These are phyloP conservation scores for Morinoia aosen DNA, from an alignment of 2,888 invertebrate species.

Conservation along the genomic window DNA sequence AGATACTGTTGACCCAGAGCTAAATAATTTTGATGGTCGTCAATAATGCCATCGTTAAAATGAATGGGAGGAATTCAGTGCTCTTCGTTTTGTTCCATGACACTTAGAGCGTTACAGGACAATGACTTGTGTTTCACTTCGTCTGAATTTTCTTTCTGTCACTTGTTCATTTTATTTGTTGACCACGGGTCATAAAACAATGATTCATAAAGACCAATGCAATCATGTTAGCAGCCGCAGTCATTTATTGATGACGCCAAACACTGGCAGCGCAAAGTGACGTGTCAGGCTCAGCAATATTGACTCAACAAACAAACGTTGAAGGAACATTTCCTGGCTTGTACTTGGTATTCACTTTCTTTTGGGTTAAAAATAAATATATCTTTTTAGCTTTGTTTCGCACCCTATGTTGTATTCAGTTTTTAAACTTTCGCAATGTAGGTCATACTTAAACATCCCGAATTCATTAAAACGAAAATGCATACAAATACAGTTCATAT, in stretches of 20 bases:
- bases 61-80: neutral
- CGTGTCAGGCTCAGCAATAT: neutral
- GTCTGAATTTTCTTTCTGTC: neutral
- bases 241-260: slow-evolving; percentile 4
- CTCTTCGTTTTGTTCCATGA: neutral
- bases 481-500: no score
- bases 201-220: neutral
- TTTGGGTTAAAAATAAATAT: neutral
- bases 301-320: neutral
- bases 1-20: neutral
- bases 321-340: neutral
- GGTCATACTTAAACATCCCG: no score
- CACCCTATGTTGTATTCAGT: neutral
- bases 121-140: neutral
- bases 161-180: neutral
- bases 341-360: neutral
- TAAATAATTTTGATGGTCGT: neutral
- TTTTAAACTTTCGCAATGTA: no score
- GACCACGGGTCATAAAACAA: neutral
- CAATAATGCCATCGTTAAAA: neutral
- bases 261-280: neutral
- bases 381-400: neutral
- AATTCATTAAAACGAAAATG: no score
- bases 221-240: neutral
- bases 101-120: neutral